Conservation (phyloP, 2,797 vertebrate species). For the Lindbergichthys nudifrons region DNA sequence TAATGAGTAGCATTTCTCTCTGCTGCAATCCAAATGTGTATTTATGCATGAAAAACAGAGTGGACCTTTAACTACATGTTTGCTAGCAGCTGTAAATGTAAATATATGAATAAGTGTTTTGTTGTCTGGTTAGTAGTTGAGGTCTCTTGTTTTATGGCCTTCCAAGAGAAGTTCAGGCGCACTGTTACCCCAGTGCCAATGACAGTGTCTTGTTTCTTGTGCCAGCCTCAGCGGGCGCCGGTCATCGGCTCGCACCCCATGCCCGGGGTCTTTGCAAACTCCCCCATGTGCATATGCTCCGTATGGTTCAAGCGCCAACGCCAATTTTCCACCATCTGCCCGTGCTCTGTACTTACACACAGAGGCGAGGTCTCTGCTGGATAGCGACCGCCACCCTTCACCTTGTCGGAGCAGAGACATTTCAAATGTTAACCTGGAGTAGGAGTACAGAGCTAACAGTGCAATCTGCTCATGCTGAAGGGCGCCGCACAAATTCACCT, state of each 20-base stretch:
- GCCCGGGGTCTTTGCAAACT: constrained; percentile 80
- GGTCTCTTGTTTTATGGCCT: constrained; percentile 23
- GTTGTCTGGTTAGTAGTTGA: constrained; percentile 6
- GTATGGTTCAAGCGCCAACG: constrained; percentile 78
- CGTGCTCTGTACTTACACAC: constrained; percentile 72
- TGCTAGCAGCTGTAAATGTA: neutral
- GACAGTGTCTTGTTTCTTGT: constrained; percentile 67
- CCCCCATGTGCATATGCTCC: constrained; percentile 83
- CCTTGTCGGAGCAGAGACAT: constrained; percentile 64
- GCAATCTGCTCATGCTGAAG: constrained; percentile 22
- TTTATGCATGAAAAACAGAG: neutral
- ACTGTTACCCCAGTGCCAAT: constrained; percentile 69
- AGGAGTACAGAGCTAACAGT: constrained; percentile 43
- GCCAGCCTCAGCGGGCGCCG: constrained; percentile 78
- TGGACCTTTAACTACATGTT: neutral
- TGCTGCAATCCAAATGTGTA: constrained; percentile 1
- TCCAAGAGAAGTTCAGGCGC: constrained; percentile 39
- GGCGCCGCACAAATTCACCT: constrained; percentile 30
- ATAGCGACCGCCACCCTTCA: constrained; percentile 70
- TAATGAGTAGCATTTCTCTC: neutral
- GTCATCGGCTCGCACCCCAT: constrained; percentile 73
- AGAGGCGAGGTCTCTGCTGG: constrained; percentile 73
- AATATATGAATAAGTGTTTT: neutral
- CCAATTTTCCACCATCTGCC: constrained; percentile 87
- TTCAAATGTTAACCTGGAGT: constrained; percentile 64